Conservation (phyloP, 1,140 invertebrate species). For the Aricia agestis region DNA sequence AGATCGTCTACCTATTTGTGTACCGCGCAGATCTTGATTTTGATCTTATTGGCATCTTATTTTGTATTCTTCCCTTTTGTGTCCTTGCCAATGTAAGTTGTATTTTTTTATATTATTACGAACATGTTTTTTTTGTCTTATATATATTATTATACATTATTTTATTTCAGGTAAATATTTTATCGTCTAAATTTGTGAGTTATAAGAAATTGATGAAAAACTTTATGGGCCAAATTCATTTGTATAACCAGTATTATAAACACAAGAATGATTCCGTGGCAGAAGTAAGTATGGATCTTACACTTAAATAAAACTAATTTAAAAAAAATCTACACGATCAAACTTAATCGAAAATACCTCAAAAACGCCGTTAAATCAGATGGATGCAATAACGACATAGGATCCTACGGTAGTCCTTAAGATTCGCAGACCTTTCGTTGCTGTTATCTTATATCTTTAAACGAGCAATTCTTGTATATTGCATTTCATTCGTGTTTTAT, state of each 20-base stretch:
- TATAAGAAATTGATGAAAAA: slow-evolving; percentile 35
- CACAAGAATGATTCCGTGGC: slow-evolving; percentile 28
- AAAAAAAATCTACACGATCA: too few species aligned
- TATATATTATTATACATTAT: not conserved
- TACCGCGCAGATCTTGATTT: slow-evolving; percentile 30
- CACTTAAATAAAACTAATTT: not conserved
- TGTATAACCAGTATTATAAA: slow-evolving; percentile 32
- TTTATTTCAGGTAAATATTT: slow-evolving; percentile 33
- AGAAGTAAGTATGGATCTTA: slow-evolving; percentile 26
- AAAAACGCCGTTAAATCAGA: too few species aligned
- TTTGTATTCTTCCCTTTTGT: slow-evolving; percentile 33
- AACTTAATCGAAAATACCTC: too few species aligned
- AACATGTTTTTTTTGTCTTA: not conserved
- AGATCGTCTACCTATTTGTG: slow-evolving; percentile 30
- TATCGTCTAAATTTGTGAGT: slow-evolving; percentile 28
- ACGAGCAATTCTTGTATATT: too few species aligned
- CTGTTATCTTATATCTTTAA: too few species aligned
- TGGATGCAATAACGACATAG: too few species aligned
- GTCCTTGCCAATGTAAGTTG: slow-evolving; percentile 31
- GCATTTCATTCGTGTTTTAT: too few species aligned
- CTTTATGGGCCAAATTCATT: slow-evolving; percentile 41
- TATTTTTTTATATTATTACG: not conserved
- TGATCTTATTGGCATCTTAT: slow-evolving; percentile 32
- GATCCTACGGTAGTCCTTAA: too few species aligned
- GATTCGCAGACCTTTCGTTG: too few species aligned